Percentiles rank a stretch among this genome's conserved stretches.
Conservation (phyloP, 1,140 invertebrate species). For the Meloidogyne chitwoodi region DNA sequence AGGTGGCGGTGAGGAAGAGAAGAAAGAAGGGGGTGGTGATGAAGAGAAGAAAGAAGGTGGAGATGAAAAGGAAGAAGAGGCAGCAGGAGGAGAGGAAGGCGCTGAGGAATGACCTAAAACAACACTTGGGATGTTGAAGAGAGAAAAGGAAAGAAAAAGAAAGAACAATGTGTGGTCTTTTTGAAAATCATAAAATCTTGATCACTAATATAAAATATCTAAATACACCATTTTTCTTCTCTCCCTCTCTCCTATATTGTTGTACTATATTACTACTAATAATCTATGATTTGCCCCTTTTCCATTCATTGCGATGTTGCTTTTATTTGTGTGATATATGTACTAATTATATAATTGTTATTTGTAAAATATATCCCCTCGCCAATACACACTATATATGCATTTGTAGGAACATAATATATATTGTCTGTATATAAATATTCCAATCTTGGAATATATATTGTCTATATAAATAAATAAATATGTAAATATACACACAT, state of each 20-base stretch:
- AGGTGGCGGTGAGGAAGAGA: not conserved
- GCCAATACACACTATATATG: not conserved
- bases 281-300: not conserved
- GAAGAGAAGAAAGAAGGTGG: not conserved
- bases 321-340: not conserved
- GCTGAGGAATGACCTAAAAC: not conserved
- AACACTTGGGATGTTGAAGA: not conserved
- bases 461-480: too few species aligned
- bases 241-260: not conserved
- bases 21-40: not conserved
- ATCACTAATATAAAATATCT: not conserved
- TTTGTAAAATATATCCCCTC: not conserved
- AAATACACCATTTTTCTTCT: not conserved
- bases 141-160: not conserved
- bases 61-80: not conserved
- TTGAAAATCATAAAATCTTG: not conserved
- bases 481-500: too few species aligned
- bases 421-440: too few species aligned
- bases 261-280: not conserved
- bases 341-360: not conserved
- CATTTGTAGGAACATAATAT: not conserved
- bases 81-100: not conserved
- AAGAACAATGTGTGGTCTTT: not conserved
- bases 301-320: not conserved
- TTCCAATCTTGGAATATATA: too few species aligned